Base-by-base conservation (phyloP, 2,797 vertebrate species). In the Labroides dimidiatus region DNA sequence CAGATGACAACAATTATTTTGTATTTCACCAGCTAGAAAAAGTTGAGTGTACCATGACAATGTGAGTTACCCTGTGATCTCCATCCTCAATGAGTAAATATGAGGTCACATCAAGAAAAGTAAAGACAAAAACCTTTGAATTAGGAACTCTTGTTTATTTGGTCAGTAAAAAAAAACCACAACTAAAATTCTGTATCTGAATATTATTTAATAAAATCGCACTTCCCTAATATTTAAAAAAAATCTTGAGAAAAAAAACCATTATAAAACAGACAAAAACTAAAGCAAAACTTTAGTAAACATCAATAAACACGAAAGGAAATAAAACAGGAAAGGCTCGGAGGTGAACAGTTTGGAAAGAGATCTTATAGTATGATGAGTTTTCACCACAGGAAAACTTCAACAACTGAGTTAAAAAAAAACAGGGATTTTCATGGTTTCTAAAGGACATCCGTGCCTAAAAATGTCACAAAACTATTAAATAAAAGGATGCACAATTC, bases 141-240 rank as follows among this genome's bases (percentile, higher is more conserved):
- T 27, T 17, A 62, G 11, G 24, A 77, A 60, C 30, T 50, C 16
- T 44, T 37, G 52, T 75, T 80, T 69, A 65, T 59, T 27, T 59
- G 36, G 30, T 49, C 36, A 73, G 51, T 24, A 53, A 67, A 50
- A 17, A 36, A 63, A 5, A 20, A 41, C 0, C 43, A 27, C 20
- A 15, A 51, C 13, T 36, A 24, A 48, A 10, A 59, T 39, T 33
- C 11, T 19, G 30, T 33, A 33, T 33, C 30, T 33, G 30, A 33
- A 33, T n/a, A 33, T 43, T 11, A 19, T 36, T 12, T 9, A 15
- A 54, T 33, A 33, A 6, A 6, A 33, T 33, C 8, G 4, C n/a
- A 50, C 43, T 47, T 65, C 5, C 5, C 30, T 6, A 9, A 33
- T 9, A 33, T 6, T 3, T 8, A 33, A 5, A 33, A 33, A 33